Evolutionary conservation across 2,888 invertebrate species (phyloP).

Genomic region (Eupeodes latifasciatus): DNA sequence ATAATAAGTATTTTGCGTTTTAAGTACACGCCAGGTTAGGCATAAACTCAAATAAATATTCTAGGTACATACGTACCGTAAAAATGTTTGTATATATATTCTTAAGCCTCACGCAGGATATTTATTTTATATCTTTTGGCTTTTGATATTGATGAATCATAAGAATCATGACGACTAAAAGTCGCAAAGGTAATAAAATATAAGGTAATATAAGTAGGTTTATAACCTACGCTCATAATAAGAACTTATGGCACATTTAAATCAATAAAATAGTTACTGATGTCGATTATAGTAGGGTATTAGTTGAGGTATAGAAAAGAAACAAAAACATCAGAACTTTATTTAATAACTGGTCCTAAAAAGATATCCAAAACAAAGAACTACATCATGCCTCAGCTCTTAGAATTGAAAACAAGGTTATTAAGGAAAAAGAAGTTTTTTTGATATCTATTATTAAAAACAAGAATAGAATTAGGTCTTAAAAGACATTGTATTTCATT

Average conservation of each 20-base stretch:
- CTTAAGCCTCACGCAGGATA: slow-evolving; percentile 13
- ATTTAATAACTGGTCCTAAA: neutral
- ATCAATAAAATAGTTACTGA: slow-evolving; percentile 26
- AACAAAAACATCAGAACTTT: neutral
- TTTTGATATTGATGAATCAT: slow-evolving; percentile 33
- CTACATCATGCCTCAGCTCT: too few relatives aligned
- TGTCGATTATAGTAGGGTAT: neutral
- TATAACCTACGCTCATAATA: neutral
- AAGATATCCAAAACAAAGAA: neutral
- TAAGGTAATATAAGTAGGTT: neutral
- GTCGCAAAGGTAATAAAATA: slow-evolving; percentile 22
- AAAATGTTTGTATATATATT: neutral
- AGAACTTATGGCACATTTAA: slow-evolving; percentile 20
- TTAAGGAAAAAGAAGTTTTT: too few relatives aligned
- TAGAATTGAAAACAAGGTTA: too few relatives aligned
- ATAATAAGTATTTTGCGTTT: slow-evolving; percentile 26
- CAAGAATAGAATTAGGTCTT: too few relatives aligned
- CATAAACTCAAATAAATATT: neutral
- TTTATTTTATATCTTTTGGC: neutral
- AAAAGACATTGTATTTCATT: too few relatives aligned
- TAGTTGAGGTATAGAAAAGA: neutral
- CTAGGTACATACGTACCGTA: neutral
- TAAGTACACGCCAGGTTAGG: neutral
- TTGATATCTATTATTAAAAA: too few relatives aligned
- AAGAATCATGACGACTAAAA: neutral